Base-by-base conservation (phyloP, 2,888 invertebrate species). In the Cybosia mesomella region DNA sequence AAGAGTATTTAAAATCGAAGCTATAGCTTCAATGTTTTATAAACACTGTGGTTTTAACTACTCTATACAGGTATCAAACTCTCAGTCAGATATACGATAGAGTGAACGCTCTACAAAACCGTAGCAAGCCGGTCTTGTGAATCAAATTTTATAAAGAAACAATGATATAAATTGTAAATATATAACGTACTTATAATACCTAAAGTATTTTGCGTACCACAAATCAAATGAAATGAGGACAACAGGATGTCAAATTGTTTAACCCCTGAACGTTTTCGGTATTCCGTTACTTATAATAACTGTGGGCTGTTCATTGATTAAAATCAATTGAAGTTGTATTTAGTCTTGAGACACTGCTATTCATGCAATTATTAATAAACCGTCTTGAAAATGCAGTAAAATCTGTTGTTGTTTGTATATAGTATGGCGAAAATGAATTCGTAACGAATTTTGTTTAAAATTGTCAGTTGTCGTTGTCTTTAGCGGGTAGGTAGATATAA, bases 221-320 rank as follows among this genome's bases (percentile, higher is more conserved):
- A 83, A 86, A 87, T 84, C 81, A 78, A 83, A 85, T 85, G 76
- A 83, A 79, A 81, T 62, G 73, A 73, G 67, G 73, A 43, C 70
- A 73, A 71, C 70, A 71, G 75, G 61, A 68, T 79, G 88, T 86
- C 90, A 90, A 89, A 85, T 85, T 83, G 79, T 82, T 89, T 91
- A 84, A 91, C 89, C 89, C 89, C 88, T 74, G 64, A 65, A 74
- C 83, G 83, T 84, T 86, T 89, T 87, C 75, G 80, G 81, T 81
- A 81, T 85, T 86, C 80, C 78, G 83, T 86, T 80, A 77, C 80
- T 79, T 73, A 70, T 74, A 72, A 80, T 71, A 77, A 74, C 72
- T 76, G 71, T 77, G 81, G 77, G 82, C 79, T 83, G 86, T 84
- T 85, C 85, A 89, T 87, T 89, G 81, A 91, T 90, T 91, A 85